Percentiles rank a stretch among this genome's conserved stretches.
phyloP scores from a whole-genome alignment of 2,888 invertebrate species.

The Drosophila silvestris region DNA sequence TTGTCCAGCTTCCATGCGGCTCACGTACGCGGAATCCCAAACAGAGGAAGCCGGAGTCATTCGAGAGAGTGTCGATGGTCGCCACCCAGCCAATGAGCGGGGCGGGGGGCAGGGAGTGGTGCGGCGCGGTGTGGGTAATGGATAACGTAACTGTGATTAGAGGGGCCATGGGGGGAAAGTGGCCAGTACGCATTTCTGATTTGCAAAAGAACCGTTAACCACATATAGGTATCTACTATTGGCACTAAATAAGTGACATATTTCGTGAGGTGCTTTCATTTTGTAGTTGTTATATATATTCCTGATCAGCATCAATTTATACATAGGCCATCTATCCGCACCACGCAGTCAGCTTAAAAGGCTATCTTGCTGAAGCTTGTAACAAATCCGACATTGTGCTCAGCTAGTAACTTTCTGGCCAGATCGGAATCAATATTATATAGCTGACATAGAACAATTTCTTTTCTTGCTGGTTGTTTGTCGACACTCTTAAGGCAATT shows the following conservation, averaged over 20 bases:
- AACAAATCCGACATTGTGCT: background rate
- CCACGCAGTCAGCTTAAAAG: background rate
- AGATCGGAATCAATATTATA: background rate
- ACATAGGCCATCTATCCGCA: background rate
- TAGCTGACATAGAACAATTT: background rate
- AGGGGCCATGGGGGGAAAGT: conserved; percentile 19
- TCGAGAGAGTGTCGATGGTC: conserved; percentile 20
- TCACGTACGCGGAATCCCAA: conserved; percentile 68
- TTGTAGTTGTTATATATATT: background rate
- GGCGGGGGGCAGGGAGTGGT: background rate
- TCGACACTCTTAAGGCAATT: no score
- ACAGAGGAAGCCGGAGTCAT: conserved; percentile 4
- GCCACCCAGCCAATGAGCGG: background rate
- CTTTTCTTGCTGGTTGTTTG: background rate
- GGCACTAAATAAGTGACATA: no score
- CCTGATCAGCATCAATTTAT: background rate
- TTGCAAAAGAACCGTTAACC: conserved; percentile 6
- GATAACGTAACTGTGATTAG: conserved; percentile 37
- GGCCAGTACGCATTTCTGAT: conserved; percentile 22
- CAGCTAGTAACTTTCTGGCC: background rate
- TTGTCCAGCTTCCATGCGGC: conserved; percentile 69
- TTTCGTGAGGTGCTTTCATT: background rate
- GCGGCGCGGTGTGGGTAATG: background rate
- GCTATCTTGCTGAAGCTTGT: background rate
- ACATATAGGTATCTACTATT: background rate